Conservation (phyloP, 2,113 vertebrate genomes). For the Plecotus auritus region DNA sequence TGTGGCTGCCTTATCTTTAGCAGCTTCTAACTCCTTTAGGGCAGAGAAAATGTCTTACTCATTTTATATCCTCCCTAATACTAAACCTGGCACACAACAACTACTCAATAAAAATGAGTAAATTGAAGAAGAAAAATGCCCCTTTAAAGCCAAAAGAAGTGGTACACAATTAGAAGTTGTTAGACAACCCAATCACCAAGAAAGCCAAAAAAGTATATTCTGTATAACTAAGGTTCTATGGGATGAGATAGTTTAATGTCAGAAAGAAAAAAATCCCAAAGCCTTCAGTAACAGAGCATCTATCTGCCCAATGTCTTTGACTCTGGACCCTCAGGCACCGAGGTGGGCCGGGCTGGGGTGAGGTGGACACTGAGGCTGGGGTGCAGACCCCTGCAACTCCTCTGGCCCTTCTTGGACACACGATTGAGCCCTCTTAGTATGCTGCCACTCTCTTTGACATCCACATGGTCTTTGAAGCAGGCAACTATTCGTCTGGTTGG, state of each 20-base stretch:
- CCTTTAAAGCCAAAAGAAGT: background rate
- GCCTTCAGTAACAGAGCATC: background rate
- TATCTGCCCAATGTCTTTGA: background rate
- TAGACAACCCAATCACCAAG: background rate
- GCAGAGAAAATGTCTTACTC: background rate
- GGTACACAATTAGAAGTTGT: background rate
- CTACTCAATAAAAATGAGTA: background rate
- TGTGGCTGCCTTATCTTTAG: background rate
- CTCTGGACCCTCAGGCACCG: background rate
- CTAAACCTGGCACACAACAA: background rate
- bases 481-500: background rate
- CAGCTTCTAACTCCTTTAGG: background rate
- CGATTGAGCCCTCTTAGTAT: accelerated
- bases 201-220: background rate
- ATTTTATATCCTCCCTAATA: background rate
- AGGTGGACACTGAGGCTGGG: background rate
- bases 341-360: background rate
- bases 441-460: background rate
- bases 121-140: background rate
- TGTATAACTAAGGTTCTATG: background rate
- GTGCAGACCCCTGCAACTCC: background rate
- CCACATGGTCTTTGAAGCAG: background rate
- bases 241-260: background rate
- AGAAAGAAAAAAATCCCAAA: background rate
- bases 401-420: background rate